A percentile compares a stretch with the other conserved stretches of the same genome.
phyloP scores from a whole-genome alignment of 2,888 invertebrate genomes.

The Tetragonula carbonaria region DNA sequence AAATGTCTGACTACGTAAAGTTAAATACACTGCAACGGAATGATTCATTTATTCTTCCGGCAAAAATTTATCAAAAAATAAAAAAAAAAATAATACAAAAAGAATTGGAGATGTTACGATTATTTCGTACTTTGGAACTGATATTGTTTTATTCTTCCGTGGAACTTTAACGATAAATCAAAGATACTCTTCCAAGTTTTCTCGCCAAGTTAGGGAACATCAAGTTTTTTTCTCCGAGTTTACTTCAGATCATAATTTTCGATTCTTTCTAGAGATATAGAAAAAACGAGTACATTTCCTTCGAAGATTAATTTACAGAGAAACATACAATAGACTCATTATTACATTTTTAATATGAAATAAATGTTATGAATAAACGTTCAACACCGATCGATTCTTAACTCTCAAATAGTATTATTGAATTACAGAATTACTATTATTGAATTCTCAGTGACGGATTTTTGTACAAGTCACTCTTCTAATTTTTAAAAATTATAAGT shows the following conservation, averaged over 20 bases:
- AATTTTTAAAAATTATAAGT: too few species aligned
- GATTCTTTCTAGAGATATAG: not conserved
- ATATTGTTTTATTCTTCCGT: not conserved
- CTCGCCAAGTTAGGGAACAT: not conserved
- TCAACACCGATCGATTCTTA: too few species aligned
- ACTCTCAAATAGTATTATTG: too few species aligned
- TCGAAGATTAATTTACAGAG: not conserved
- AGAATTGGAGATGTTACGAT: not conserved
- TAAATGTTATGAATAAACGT: not conserved
- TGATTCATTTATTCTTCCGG: not conserved
- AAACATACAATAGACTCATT: not conserved
- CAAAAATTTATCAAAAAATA: not conserved
- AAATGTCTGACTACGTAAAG: not conserved
- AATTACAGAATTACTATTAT: too few species aligned
- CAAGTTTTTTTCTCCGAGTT: not conserved
- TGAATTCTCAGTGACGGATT: too few species aligned
- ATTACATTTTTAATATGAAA: not conserved
- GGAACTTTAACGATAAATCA: constrained; percentile 6
- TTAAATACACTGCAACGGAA: not conserved
- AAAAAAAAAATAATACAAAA: too few species aligned
- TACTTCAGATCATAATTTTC: not conserved
- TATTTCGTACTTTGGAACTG: not conserved
- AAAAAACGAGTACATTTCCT: not conserved
- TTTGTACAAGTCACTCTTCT: too few species aligned
- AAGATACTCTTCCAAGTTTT: not conserved